Evolutionary conservation across 2,797 vertebrate species (phyloP).

Genomic region (Heliangelus exortis): DNA sequence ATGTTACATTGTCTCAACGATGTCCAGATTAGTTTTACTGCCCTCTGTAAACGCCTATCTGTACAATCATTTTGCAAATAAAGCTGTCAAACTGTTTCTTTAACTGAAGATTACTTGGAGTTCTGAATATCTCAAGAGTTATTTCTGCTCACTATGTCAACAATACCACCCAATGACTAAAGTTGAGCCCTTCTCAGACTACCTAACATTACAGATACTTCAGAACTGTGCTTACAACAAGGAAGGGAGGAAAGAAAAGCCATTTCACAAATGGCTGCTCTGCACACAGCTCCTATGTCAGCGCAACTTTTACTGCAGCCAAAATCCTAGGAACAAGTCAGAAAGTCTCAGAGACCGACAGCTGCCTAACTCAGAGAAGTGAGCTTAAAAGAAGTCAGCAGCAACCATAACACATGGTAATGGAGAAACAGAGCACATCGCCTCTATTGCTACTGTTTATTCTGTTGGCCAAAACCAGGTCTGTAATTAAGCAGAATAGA

Average conservation of each 20-base stretch:
- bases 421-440: neutral
- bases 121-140: neutral
- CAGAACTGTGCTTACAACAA: neutral
- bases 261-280: neutral
- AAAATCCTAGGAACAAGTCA: neutral
- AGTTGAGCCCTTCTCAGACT: neutral
- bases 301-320: neutral
- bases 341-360: neutral
- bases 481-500: conserved; percentile 6
- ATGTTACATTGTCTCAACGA: neutral
- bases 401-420: neutral
- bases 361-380: neutral
- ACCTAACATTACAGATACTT: neutral
- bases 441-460: neutral
- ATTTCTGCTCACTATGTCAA: neutral
- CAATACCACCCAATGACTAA: neutral
- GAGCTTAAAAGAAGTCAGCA: neutral
- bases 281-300: neutral
- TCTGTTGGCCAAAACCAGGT: neutral
- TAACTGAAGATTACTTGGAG: neutral
- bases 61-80: neutral
- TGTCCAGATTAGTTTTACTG: neutral
- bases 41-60: neutral
- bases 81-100: neutral
- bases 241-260: neutral